Percentiles rank a stretch among this genome's conserved stretches.
Conservation (phyloP, 2,797 vertebrate genomes). For the Tinamus major region DNA sequence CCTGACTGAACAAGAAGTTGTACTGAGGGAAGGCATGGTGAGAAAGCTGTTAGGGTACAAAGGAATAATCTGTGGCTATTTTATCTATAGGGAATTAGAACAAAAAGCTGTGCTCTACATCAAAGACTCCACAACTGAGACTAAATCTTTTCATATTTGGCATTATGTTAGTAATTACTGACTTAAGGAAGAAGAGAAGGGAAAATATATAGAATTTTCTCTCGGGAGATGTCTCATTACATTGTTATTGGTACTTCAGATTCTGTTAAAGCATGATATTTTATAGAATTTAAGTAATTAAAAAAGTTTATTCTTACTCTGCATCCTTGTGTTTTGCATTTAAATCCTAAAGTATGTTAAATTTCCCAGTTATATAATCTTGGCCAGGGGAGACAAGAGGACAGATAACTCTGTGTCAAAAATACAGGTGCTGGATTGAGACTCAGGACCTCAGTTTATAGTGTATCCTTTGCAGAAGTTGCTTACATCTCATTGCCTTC, state of each 20-base stretch:
- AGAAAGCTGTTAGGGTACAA: slow-evolving; percentile 68
- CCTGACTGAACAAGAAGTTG: slow-evolving; percentile 68
- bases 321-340: slow-evolving; percentile 11
- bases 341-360: slow-evolving; percentile 20
- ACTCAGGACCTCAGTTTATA: not conserved
- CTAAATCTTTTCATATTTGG: slow-evolving; percentile 57
- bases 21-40: slow-evolving; percentile 49
- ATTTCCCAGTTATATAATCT: not conserved
- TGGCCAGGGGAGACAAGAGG: not conserved
- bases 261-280: slow-evolving; percentile 33
- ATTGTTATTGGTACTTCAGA: not conserved
- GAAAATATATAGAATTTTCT: slow-evolving; percentile 29
- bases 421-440: not conserved
- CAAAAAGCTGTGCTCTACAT: slow-evolving; percentile 20
- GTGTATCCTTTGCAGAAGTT: not conserved
- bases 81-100: slow-evolving; percentile 57
- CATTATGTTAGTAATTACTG: slow-evolving; percentile 51
- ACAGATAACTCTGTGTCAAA: slow-evolving; percentile 27
- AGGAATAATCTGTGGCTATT: slow-evolving; percentile 62
- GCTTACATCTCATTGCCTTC: not conserved
- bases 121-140: slow-evolving; percentile 43
- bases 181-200: slow-evolving; percentile 20
- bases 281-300: slow-evolving; percentile 32
- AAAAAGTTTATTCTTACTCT: slow-evolving; percentile 23
- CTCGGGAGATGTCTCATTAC: slow-evolving; percentile 17